Percentiles rank a stretch among this genome's conserved stretches.
Evolutionary conservation across 1,140 invertebrate genomes (phyloP).

Genomic region (Lordiphosa clarofinis): DNA sequence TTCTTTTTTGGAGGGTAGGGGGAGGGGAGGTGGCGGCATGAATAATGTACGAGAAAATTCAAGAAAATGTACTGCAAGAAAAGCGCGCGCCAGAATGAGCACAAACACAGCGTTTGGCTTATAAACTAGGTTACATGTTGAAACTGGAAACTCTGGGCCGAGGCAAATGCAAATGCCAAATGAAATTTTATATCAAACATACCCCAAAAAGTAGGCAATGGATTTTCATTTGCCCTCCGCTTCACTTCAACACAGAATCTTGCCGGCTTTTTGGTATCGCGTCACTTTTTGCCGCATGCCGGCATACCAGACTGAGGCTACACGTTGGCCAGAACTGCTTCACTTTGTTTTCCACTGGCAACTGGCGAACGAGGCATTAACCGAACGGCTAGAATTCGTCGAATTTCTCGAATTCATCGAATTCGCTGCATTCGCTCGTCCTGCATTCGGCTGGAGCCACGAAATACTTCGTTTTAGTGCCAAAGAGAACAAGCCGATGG

Average conservation of each 20-base stretch:
- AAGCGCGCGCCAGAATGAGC: constrained; percentile 50
- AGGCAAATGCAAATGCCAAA: constrained; percentile 12
- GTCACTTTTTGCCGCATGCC: constrained; percentile 3
- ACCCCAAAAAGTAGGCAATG: constrained; percentile 10
- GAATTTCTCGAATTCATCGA: constrained; percentile 13
- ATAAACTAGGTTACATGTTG: constrained; percentile 67
- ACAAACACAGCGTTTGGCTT: constrained; percentile 15
- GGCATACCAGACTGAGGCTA: constrained; percentile 1
- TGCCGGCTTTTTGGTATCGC: constrained; percentile 32
- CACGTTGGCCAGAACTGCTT: constrained; percentile 51
- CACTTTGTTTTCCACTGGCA: constrained; percentile 64
- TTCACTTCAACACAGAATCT: constrained; percentile 14
- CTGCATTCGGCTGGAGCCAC: constrained; percentile 15
- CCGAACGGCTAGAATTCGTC: constrained; percentile 1
- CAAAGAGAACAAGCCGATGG: constrained; percentile 21
- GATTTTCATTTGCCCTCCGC: constrained; percentile 11
- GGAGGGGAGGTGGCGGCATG: constrained; percentile 15
- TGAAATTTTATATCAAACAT: constrained; percentile 27
- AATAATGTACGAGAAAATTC: constrained; percentile 62
- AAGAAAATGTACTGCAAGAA: constrained; percentile 59
- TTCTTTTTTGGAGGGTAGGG: constrained; percentile 6
- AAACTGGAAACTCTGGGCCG: constrained; percentile 47
- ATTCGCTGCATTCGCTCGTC: constrained; percentile 35
- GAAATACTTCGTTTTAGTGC: constrained; percentile 11
- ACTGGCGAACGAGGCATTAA: constrained; percentile 39